Evolutionary conservation across 2,797 vertebrate genomes (phyloP).

Genomic region (Onychomys leucogaster): DNA sequence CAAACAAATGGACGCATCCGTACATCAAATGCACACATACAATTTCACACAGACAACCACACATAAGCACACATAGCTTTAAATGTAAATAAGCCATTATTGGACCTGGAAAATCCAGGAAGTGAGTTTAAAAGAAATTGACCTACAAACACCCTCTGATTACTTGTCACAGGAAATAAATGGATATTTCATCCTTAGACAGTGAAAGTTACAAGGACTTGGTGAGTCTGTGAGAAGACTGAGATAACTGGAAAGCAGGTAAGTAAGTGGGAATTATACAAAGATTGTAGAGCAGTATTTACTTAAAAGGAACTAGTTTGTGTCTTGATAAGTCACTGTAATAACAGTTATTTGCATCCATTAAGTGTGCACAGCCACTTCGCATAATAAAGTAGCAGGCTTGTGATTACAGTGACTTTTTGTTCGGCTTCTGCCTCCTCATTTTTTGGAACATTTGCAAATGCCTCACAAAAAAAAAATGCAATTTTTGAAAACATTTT

Average conservation of each 20-base stretch:
- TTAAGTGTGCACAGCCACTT: constrained; percentile 6
- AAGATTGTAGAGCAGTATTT: neutral
- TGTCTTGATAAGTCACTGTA: constrained; percentile 26
- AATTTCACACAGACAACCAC: neutral
- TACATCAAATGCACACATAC: neutral
- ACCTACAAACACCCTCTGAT: neutral
- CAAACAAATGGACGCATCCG: neutral
- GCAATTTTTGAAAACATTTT: constrained; percentile 43
- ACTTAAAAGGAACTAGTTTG: neutral
- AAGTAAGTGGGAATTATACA: constrained; percentile 8
- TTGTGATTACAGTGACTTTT: constrained; percentile 50
- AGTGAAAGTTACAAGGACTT: neutral
- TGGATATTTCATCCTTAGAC: neutral
- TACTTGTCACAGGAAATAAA: neutral
- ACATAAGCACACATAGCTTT: neutral
- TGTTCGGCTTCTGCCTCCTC: constrained; percentile 30
- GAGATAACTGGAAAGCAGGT: neutral
- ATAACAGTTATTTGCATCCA: constrained; percentile 15
- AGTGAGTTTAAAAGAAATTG: neutral
- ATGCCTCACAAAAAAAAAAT: neutral
- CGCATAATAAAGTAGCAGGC: constrained; percentile 25
- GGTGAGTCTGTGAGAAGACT: neutral
- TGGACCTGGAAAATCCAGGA: neutral
- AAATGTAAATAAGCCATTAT: neutral
- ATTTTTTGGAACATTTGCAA: constrained; percentile 26